Evolutionary conservation across 92 coral and sea anemone species (phyloP), one percentile per base, ranked within the genome.

Genomic region (Blastomussa wellsi): DNA sequence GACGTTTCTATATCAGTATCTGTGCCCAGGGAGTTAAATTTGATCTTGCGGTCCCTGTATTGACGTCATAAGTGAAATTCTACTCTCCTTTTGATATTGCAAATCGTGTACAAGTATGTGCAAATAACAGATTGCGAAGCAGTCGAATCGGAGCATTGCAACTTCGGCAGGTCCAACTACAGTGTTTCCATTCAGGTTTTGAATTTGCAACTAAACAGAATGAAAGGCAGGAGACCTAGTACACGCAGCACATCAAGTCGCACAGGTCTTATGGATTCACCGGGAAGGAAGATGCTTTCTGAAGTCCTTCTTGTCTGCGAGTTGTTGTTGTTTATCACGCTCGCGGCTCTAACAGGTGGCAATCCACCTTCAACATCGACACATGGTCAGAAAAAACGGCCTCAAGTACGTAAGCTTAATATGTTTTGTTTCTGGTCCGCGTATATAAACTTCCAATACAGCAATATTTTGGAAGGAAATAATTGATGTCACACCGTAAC

Each of bases 261-360:
- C n/a, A 76, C 92, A 11, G 91, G 94, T 32, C 88, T 91, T 51
- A 87, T 87, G 48, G 86, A 52, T 73, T 66, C 89, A 8, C 88
- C 90, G 24, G 91, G 90, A 31, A 91, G 87, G 87, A 91, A 93
- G 86, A 82, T 93, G 74, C 76, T 93, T 51, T 89, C 97, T 12
- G 95, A 93, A 44, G 95, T 93, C 11, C 84, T 93, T 31, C 93
- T 93, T 10, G 97, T 93, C 16, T 93, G 97, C 72, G 97, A 93
- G 80, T 86, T 93, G 64, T 42, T 93, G 68, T 77, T 93, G 42
- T 93, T 93, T 41, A 93, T 93, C 24, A 90, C 97, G 3, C 77
- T 93, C 38, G 84, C 95, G 24, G 91, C 95, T 73, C 79, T 93
- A 16, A 86, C 86, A 64, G 97, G 97, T 51, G 86, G 86, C 16